Conservation (phyloP, 2,113 vertebrate genomes). For the Cnemophilus loriae region DNA sequence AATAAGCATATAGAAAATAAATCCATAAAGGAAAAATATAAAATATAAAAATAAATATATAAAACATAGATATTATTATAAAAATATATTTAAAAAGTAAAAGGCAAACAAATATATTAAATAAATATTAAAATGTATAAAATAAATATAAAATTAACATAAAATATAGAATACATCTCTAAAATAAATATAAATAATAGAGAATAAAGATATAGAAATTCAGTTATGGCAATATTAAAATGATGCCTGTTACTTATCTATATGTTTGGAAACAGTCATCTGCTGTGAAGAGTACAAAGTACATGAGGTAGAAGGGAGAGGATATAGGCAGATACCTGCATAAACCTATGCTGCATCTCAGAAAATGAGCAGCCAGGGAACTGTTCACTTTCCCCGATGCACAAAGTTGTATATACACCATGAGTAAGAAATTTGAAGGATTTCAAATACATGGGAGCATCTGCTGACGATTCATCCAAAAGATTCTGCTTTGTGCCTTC, state of each 20-base stretch:
- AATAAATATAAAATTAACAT: not conserved
- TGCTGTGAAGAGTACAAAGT: not conserved
- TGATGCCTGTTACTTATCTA: rapidly evolving
- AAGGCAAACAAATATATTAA: not conserved
- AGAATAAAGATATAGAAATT: not conserved
- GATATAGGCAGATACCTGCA: not conserved
- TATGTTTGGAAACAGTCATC: not conserved
- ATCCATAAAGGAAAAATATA: not conserved
- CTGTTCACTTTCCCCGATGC: not conserved
- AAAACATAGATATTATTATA: not conserved
- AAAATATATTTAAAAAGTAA: not conserved
- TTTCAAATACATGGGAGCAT: not conserved
- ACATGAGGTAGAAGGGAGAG: not conserved
- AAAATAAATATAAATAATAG: not conserved
- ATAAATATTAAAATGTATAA: no score
- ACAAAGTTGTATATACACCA: not conserved
- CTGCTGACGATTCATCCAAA: not conserved
- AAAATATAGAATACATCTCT: not conserved
- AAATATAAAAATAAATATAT: not conserved
- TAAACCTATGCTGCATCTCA: not conserved
- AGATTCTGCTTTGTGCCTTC: not conserved
- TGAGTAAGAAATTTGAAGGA: not conserved
- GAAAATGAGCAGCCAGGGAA: not conserved
- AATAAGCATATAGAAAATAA: not conserved
- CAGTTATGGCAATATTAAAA: not conserved